Percentiles rank a stretch among this genome's conserved stretches.
Conservation (phyloP, 2,888 invertebrate species). For the Nineta flava region DNA sequence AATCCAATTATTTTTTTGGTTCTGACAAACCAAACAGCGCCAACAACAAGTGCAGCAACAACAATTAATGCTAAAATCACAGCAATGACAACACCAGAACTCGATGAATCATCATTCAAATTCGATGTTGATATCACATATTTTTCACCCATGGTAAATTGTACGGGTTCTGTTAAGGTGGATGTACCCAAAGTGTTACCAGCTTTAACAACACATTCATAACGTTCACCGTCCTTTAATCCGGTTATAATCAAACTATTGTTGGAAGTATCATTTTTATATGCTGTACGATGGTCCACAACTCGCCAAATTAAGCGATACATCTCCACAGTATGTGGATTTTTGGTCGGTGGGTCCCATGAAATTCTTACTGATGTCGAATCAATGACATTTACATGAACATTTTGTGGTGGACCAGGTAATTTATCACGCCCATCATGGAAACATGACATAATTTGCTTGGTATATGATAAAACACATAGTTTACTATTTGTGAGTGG, state of each 20-base stretch:
- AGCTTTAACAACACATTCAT: conserved; percentile 70
- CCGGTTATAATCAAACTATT: conserved; percentile 54
- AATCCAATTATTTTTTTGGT: conserved; percentile 44
- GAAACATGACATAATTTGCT: conserved; percentile 64
- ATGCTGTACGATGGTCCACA: conserved; percentile 34
- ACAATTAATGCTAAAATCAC: conserved; percentile 43
- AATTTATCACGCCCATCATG: conserved; percentile 59
- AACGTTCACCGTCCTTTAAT: conserved; percentile 53
- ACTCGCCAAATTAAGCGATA: conserved; percentile 72
- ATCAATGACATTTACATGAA: conserved; percentile 38
- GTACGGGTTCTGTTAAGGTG: conserved; percentile 52
- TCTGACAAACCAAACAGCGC: conserved; percentile 43
- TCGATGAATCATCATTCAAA: conserved; percentile 31
- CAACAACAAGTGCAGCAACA: conserved; percentile 42
- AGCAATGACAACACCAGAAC: conserved; percentile 46
- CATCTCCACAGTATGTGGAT: conserved; percentile 65
- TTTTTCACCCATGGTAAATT: conserved; percentile 60
- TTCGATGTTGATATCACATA: conserved; percentile 53
- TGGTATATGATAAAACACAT: conserved; percentile 58
- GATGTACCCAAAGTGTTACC: conserved; percentile 67
- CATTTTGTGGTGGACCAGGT: conserved; percentile 64
- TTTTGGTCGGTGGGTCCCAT: conserved; percentile 70
- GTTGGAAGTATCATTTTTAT: conserved; percentile 55
- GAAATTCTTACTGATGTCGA: conserved; percentile 39
- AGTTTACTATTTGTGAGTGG: conserved; percentile 43